phyloP scores from a whole-genome alignment of 2,797 vertebrate genomes.

The Oreochromis grahami region DNA sequence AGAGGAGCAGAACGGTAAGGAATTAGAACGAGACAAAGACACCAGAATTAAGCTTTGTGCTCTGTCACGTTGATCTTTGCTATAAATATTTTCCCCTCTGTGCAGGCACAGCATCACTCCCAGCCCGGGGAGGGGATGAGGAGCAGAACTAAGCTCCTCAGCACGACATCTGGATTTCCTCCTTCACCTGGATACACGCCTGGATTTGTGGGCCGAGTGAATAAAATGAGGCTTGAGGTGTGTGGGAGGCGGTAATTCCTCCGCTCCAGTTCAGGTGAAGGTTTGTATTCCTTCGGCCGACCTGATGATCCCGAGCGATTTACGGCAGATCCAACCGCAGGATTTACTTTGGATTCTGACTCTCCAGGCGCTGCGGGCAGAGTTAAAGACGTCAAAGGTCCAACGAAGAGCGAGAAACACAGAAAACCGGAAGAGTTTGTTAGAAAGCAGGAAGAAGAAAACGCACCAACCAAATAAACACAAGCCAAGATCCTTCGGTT shows the following conservation, averaged over 20 bases:
- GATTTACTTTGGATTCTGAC: background rate
- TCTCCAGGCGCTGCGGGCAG: rapidly evolving
- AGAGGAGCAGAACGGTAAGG: background rate
- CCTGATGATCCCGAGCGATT: background rate
- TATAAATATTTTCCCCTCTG: background rate
- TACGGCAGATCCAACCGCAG: rapidly evolving
- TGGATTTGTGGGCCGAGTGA: background rate
- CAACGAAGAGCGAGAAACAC: background rate
- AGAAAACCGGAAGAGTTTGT: background rate
- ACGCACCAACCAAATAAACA: rapidly evolving
- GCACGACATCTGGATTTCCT: background rate
- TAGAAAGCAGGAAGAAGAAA: background rate
- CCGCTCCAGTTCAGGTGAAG: background rate
- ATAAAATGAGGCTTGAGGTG: background rate
- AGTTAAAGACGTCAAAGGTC: background rate
- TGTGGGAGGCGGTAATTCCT: background rate
- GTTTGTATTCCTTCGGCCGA: background rate
- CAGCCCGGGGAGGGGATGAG: background rate
- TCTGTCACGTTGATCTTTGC: background rate
- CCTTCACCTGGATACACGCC: background rate
- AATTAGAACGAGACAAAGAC: background rate
- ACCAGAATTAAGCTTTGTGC: background rate
- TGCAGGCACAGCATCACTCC: background rate
- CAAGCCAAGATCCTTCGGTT: background rate
- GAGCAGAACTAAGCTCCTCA: background rate